Base-by-base conservation (phyloP, 2,113 vertebrate species). In the Callipepla squamata region DNA sequence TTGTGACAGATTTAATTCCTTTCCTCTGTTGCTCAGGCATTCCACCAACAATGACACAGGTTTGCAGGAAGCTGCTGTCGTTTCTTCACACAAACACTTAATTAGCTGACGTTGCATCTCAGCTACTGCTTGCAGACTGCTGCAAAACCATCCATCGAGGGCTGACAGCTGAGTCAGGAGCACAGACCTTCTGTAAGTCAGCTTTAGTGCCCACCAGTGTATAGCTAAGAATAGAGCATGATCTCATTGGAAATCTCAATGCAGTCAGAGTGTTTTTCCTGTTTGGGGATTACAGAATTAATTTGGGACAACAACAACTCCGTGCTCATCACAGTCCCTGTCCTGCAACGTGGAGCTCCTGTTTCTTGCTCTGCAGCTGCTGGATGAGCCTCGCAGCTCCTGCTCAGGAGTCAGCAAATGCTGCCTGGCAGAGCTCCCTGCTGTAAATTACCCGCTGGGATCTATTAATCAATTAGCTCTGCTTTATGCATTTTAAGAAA, bases 81-180 rank as follows among this genome's bases (percentile, higher is more conserved):
- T 78, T 91, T 89, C 82, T 85, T 80, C 85, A 90, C 70, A 32
- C 21, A 55, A 92, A 25, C 30, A 57, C 91, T 80, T 57, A 70
- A 84, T 86, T 84, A 93, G 57, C 28, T 77, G 91, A 75, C 59
- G 36, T 4, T 7, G 36, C 74, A 75, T 40, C 68, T 65, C 75
- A 44, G 92, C 73, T 68, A 67, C 45, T 45, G 77, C 36, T 50
- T 78, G 57, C 2, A 28, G 75, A 32, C 65, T 40, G 78, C 75
- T 95, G 76, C 57, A 80, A 55, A 22, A 22, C 18, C 65, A 44
- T 59, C 72, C 75, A 23, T 9, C 12, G 57, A 73, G 47, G 53
- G 18, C 66, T 51, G 77, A 68, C 80, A 83, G 86, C 83, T 87
- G 61, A 92, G 62, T 86, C 87, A 77, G 91, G 79, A 63, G 34